These are phyloP conservation scores for Choloepus didactylus DNA, from an alignment of 2,797 vertebrate species.

Conservation along the genomic window DNA sequence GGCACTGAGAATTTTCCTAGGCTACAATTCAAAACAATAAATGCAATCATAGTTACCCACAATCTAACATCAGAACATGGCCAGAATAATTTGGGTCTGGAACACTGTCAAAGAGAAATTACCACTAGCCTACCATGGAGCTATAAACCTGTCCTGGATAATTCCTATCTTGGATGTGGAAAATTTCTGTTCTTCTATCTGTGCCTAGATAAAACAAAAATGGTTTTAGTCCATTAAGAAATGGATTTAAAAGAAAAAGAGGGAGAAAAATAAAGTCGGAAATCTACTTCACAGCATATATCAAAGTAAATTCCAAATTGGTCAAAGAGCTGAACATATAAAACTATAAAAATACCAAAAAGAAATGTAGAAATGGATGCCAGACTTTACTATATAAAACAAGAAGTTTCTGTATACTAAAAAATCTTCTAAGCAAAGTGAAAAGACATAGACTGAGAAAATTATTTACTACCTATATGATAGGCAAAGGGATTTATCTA, in stretches of 20 bases:
- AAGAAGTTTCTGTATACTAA: neutral
- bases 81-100: neutral
- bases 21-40: neutral
- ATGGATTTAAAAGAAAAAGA: neutral
- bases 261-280: neutral
- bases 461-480: neutral
- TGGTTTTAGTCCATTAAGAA: neutral
- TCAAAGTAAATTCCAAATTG: too few species aligned
- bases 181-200: neutral
- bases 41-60: neutral
- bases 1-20: too few species aligned
- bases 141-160: neutral
- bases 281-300: neutral
- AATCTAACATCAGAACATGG: neutral
- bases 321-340: too few species aligned
- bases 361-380: neutral
- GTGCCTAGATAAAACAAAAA: neutral
- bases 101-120: neutral
- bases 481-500: neutral
- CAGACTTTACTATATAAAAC: neutral
- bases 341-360: neutral
- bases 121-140: neutral
- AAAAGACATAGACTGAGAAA: constrained; percentile 8
- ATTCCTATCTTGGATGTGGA: neutral
- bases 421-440: neutral